Base-by-base conservation (phyloP, 2,888 invertebrate genomes). In the Geophilus truncorum region DNA sequence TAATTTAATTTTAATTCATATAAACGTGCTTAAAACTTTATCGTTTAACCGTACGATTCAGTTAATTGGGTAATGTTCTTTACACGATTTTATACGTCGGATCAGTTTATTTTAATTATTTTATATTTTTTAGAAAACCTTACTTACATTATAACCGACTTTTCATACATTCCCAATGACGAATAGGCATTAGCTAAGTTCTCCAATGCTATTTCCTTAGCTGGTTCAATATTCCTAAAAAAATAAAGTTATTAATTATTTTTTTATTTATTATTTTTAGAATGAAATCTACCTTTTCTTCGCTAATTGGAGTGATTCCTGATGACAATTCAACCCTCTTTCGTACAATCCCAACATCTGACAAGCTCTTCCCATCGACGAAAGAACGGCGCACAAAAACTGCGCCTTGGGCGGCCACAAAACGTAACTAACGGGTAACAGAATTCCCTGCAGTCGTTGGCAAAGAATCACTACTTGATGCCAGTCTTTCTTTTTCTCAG, bases 391-490 rank as follows among this genome's bases (percentile, higher is more conserved):
- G 18, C 79, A 79, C 28, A 79, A 18, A 1, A 62, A 18, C n/a
- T 79, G 28, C 7, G 79, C 79, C 18, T 79, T 79, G 9, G 51
- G 28, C 15, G 79, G 79, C 79, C 79, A 79, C n/a, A 79, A 7
- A 0, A 32, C 28, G 30, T 36, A 79, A 28, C 51, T 62, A 10
- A 79, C 79, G 2, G 79, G 79, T 18, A 79, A 18, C 25, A 79
- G 18, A 15, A 79, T 45, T 2, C 21, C 28, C 57, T 79, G 79
- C 18, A 79, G 21, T 10, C 32, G n/a, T 9, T 62, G 79, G 30
- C 79, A 51, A 25, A 12, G n/a, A 6, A 28, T 28, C 1, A 79
- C 7, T 2, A 79, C 79, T 4, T 28, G 15, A 2, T 30, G 36
- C 79, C 79, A 79, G 5, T 78, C 36, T 40, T 45, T 36, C n/a